A percentile compares a stretch with the other conserved stretches of the same genome.
phyloP scores from a whole-genome alignment of 2,797 vertebrate genomes.

The Yasuhikotakia modesta region DNA sequence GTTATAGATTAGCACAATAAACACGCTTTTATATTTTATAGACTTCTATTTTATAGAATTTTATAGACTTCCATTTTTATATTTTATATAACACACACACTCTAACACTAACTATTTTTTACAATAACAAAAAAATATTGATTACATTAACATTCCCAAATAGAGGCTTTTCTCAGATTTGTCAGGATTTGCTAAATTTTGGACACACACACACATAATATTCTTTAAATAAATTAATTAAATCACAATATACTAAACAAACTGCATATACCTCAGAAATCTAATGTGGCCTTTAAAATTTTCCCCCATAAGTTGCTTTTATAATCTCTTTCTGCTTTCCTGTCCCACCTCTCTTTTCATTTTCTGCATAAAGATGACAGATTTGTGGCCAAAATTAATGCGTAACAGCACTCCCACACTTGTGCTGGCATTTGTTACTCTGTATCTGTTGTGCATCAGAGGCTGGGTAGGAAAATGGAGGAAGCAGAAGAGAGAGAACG shows the following conservation, averaged over 20 bases:
- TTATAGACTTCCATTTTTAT: no score
- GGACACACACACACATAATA: no score
- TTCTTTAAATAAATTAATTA: not conserved
- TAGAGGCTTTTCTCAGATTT: no score
- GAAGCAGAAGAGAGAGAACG: constrained; percentile 18
- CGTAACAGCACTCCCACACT: constrained; percentile 47
- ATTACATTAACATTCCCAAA: no score
- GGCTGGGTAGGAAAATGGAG: constrained; percentile 8
- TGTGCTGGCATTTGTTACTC: constrained; percentile 40
- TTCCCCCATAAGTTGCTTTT: not conserved
- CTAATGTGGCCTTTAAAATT: constrained; percentile 3
- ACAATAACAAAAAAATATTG: no score
- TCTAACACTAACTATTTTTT: no score
- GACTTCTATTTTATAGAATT: no score
- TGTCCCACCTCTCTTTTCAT: constrained; percentile 12
- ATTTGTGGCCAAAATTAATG: constrained; percentile 45
- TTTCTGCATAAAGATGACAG: constrained; percentile 27
- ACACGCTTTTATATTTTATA: no score
- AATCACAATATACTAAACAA: not conserved
- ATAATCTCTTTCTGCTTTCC: not conserved
- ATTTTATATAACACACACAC: no score
- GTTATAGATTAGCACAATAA: not conserved
- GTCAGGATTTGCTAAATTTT: no score
- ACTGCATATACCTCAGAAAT: not conserved
- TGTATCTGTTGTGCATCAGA: constrained; percentile 23